phyloP scores from a whole-genome alignment of 2,113 vertebrate species.

The Cephalopterus ornatus region DNA sequence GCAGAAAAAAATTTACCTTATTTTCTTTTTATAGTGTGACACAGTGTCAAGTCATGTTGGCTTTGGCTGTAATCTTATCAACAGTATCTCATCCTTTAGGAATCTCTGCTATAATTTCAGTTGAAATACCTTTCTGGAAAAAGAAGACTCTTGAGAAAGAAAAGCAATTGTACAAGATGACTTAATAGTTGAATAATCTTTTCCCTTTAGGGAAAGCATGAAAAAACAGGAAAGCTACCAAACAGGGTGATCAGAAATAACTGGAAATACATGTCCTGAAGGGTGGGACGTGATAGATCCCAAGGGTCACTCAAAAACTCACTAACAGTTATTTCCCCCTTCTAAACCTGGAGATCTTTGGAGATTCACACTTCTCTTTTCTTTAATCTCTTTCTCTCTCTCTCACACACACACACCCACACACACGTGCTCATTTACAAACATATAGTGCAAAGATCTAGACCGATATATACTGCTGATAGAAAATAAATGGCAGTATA shows the following conservation, averaged over 20 bases:
- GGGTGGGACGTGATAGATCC: background rate
- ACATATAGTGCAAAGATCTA: background rate
- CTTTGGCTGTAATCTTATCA: background rate
- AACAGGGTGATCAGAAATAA: slow-evolving; percentile 46
- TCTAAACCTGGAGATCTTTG: background rate
- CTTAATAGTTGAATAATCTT: slow-evolving; percentile 40
- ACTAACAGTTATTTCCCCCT: background rate
- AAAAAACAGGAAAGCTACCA: slow-evolving; percentile 35
- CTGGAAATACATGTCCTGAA: slow-evolving; percentile 17
- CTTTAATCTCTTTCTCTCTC: background rate
- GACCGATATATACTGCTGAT: background rate
- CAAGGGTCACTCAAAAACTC: background rate
- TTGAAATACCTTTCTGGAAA: background rate
- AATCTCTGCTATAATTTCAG: background rate
- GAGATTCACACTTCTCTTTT: background rate
- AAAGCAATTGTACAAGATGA: slow-evolving; percentile 7
- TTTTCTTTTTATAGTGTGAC: background rate
- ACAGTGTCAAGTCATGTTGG: background rate
- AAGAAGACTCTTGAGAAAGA: background rate
- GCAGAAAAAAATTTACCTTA: background rate
- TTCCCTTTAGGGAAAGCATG: slow-evolving; percentile 26
- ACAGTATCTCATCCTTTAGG: background rate
- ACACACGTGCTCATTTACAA: background rate
- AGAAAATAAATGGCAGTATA: background rate
- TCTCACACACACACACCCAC: no score